Evolutionary conservation across 2,888 invertebrate species (phyloP), one percentile per base, ranked within the genome.

Genomic region (Trileptium ribeirensis): DNA sequence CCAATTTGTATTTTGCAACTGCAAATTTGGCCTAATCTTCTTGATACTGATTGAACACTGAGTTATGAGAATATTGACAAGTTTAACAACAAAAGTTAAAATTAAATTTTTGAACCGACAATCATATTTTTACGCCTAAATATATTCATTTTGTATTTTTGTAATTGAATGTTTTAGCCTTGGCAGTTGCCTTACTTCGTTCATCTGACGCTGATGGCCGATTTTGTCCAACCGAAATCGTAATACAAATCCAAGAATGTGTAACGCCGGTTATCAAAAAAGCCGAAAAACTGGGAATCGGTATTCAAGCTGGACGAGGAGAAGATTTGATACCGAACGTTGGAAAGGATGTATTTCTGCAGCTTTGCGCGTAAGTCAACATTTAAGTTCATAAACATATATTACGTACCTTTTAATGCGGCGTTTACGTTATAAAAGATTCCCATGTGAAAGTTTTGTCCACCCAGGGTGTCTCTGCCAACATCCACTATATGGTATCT

Each of bases 231-330:
- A 51, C 51, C 24, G 51, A 51, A 51, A 24, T 51, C 51, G 51
- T 51, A 15, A 24, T 51, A 15, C 51, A 51, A 51, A 51, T 51
- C 51, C 51, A 51, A 24, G 51, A 84, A 74, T 88, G 87, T 82
- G 88, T 87, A 3, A 85, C 85, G 64, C 87, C 87, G n/a, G 87
- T 87, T 3, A 87, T 86, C n/a, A 86, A 87, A 36, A 87, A 87
- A 74, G 87, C 87, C 19, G 87, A 88, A 82, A 84, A 86, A 33
- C 82, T 87, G 36, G 87, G 86, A 29, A 67, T 78, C 36, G 79
- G 79, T 2, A 19, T 78, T 29, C 24, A 29, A 2, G 24, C 29
- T 79, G 64, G 24, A 81, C 78, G 8, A 31, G 38, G 0, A 40
- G 29, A 38, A 77, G 70, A 29, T 81, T 83, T 31, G 85, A 86